Percentiles rank a stretch among this genome's conserved stretches.
phyloP scores from a whole-genome alignment of 2,888 invertebrate species.

The Isoperla grammatica region DNA sequence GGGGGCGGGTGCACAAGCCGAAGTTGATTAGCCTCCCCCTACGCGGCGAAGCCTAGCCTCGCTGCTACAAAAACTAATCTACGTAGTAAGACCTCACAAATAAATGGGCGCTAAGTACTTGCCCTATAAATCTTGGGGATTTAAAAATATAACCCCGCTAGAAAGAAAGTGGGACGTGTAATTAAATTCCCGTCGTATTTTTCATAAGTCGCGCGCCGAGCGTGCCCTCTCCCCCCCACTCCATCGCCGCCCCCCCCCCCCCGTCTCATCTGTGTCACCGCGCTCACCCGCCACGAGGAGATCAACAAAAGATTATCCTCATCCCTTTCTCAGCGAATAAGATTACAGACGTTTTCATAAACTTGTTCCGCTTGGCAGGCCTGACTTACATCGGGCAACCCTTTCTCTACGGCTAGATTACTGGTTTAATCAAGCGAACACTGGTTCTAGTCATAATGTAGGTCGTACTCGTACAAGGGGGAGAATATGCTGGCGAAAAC shows the following conservation, averaged over 20 bases:
- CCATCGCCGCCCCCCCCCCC: no score
- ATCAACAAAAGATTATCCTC: no score
- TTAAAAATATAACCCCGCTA: conserved; percentile 15
- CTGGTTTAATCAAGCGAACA: conserved; percentile 6
- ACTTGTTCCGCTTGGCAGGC: no score
- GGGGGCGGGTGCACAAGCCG: no score
- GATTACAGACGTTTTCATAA: no score
- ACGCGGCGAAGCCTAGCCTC: conserved; percentile 1
- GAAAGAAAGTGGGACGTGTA: background rate
- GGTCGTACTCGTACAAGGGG: background rate
- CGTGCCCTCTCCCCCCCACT: no score
- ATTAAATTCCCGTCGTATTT: conserved; percentile 11
- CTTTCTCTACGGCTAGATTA: background rate
- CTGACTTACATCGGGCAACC: no score
- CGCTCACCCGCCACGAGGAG: no score
- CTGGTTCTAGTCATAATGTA: background rate
- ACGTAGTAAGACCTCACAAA: conserved; percentile 2
- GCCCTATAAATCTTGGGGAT: conserved; percentile 10
- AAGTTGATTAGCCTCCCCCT: no score
- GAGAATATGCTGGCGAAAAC: conserved; percentile 13
- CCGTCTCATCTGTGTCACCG: no score
- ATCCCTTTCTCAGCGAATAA: no score
- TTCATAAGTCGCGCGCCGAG: background rate
- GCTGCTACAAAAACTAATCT: background rate
- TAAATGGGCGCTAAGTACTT: conserved; percentile 14